A percentile compares a stretch with the other conserved stretches of the same genome.
Conservation (phyloP, 2,113 vertebrate species). For the Rhinogobius similis region DNA sequence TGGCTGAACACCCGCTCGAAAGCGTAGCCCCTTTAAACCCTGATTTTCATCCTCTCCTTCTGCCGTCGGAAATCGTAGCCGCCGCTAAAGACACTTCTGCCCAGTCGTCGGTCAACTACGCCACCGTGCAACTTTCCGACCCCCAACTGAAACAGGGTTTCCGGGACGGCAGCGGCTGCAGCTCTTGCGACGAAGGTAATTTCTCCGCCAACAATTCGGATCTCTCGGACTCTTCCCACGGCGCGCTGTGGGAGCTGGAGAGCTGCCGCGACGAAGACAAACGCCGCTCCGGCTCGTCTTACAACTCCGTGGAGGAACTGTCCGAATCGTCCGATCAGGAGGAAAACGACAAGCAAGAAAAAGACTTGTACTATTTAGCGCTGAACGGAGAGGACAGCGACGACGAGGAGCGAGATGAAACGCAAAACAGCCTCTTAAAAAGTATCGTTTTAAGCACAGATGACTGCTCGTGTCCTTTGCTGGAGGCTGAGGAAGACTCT, state of each 20-base stretch:
- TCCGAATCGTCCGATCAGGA: slow-evolving; percentile 80
- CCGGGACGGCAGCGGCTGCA: slow-evolving; percentile 57
- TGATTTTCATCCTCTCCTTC: slow-evolving; percentile 5
- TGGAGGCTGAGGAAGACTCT: slow-evolving; percentile 13
- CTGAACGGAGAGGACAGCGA: slow-evolving; percentile 63
- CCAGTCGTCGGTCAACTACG: slow-evolving; percentile 80
- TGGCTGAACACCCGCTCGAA: slow-evolving; percentile 42
- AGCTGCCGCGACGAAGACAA: slow-evolving; percentile 40
- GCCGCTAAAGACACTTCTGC: slow-evolving; percentile 49
- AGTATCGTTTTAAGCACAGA: slow-evolving; percentile 29
- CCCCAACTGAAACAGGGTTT: slow-evolving; percentile 38
- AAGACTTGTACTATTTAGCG: slow-evolving; percentile 81
- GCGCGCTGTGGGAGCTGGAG: slow-evolving; percentile 79
- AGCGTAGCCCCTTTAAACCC: slow-evolving; percentile 7
- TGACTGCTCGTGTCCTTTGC: slow-evolving; percentile 49
- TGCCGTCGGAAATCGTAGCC: neutral
- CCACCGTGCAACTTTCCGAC: slow-evolving; percentile 70
- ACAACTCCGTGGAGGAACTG: slow-evolving; percentile 84
- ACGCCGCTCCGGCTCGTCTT: slow-evolving; percentile 70
- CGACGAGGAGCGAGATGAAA: slow-evolving; percentile 33
- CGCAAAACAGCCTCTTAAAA: slow-evolving; percentile 51
- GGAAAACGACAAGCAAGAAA: slow-evolving; percentile 62
- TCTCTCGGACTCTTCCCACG: slow-evolving; percentile 66
- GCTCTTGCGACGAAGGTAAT: slow-evolving; percentile 73
- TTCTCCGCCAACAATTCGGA: slow-evolving; percentile 69